A percentile compares a stretch with the other conserved stretches of the same genome.
Conservation (phyloP, 35 echinoderm and acorn worm genomes). For the Holothuria glaberrima region DNA sequence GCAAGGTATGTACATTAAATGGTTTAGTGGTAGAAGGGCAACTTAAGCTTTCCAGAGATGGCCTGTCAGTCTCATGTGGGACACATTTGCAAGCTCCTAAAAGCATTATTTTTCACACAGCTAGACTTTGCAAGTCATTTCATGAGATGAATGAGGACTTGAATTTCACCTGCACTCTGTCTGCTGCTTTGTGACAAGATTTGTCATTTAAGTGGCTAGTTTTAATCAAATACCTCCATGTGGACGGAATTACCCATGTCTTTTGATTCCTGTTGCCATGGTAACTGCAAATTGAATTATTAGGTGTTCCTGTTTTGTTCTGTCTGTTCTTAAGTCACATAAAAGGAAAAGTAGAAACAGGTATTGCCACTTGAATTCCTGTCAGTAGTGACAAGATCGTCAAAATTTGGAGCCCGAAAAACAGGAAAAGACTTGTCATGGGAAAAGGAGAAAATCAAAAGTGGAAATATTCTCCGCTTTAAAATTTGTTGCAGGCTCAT, state of each 20-base stretch:
- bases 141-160: not conserved
- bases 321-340: not conserved
- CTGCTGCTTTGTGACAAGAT: not conserved
- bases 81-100: no score
- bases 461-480: no score
- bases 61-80: no score
- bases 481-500: no score
- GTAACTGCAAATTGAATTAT: slow-evolving; percentile 23
- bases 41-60: no score
- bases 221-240: slow-evolving; percentile 5
- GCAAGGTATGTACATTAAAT: no score
- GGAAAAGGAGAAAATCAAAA: not conserved
- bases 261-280: slow-evolving; percentile 10
- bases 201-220: not conserved
- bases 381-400: slow-evolving; percentile 5
- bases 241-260: not conserved
- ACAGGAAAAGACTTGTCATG: slow-evolving; percentile 27
- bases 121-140: not conserved
- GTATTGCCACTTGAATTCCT: slow-evolving; percentile 11
- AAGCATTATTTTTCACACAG: no score
- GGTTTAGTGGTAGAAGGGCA: no score
- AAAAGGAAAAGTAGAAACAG: slow-evolving; percentile 5
- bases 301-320: slow-evolving; percentile 11
- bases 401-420: slow-evolving; percentile 11
- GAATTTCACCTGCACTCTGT: not conserved